Evolutionary conservation across 2,888 invertebrate species (phyloP).

Genomic region (Nomada ruficornis): DNA sequence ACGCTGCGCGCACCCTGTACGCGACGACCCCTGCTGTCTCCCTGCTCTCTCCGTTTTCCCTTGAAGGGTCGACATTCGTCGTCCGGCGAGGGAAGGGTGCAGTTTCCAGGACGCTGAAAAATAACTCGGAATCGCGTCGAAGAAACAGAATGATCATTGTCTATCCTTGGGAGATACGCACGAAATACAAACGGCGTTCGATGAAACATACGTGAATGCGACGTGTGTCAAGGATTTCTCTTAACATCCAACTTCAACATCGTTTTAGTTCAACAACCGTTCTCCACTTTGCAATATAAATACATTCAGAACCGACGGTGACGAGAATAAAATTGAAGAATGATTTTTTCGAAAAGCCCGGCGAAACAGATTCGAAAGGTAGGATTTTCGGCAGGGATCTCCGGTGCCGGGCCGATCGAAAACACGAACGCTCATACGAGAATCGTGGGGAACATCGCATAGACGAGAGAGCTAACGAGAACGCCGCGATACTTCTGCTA

Average conservation of each 20-base stretch:
- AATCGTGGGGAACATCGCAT: constrained; percentile 53
- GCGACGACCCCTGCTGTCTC: neutral
- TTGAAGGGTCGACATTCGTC: constrained; percentile 14
- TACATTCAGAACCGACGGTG: no score
- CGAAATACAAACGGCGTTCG: constrained; percentile 12
- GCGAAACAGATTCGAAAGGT: neutral
- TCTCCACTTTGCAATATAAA: no score
- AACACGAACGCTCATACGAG: constrained; percentile 48
- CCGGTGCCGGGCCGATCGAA: constrained; percentile 43
- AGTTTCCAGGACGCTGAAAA: constrained; percentile 18
- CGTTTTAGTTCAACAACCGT: no score
- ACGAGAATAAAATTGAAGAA: no score
- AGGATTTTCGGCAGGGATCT: constrained; percentile 22
- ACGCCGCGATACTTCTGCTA: constrained; percentile 60
- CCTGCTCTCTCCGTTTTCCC: neutral
- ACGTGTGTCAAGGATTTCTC: no score
- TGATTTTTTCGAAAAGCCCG: no score
- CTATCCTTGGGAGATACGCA: neutral
- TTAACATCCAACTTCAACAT: no score
- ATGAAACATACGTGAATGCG: neutral
- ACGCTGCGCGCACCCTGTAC: neutral
- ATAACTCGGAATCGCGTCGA: constrained; percentile 14
- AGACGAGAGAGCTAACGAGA: constrained; percentile 58
- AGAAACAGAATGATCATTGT: neutral
- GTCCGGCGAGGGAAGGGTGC: neutral